These are phyloP conservation scores for Lordiphosa mommai DNA, from an alignment of 1,140 invertebrate species.

Conservation along the genomic window DNA sequence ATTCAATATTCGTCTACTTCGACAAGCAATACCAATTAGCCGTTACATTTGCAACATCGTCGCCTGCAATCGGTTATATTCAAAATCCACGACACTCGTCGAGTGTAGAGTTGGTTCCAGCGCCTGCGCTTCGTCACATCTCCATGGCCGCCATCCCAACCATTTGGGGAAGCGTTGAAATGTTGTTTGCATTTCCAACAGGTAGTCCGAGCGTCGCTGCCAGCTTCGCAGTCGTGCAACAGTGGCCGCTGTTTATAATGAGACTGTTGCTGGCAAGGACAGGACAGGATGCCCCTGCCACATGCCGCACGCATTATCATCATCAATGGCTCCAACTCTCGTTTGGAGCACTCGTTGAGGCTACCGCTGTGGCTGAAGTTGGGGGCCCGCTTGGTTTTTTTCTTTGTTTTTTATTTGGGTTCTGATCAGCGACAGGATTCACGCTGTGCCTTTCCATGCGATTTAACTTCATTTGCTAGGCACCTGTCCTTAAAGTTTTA, in stretches of 20 bases:
- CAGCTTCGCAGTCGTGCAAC: constrained; percentile 59
- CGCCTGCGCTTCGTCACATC: constrained; percentile 27
- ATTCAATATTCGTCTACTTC: no score
- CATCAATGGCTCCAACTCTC: no score
- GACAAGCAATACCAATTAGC: neutral
- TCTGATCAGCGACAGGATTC: constrained; percentile 32
- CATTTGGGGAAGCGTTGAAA: constrained; percentile 6
- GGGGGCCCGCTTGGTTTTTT: no score
- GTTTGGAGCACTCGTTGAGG: neutral
- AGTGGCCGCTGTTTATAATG: constrained; percentile 66
- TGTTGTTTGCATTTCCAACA: constrained; percentile 70
- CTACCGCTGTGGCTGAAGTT: no score
- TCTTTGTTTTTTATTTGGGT: neutral
- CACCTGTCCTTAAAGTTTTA: neutral
- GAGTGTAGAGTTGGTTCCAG: constrained; percentile 60
- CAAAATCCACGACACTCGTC: neutral
- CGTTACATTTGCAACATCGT: neutral
- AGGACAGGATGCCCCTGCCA: constrained; percentile 11
- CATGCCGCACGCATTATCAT: constrained; percentile 4
- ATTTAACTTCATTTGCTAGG: constrained; percentile 52
- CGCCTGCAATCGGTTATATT: neutral
- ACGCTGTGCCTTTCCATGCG: constrained; percentile 36
- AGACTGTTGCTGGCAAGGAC: constrained; percentile 31
- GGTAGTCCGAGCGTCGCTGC: constrained; percentile 44
- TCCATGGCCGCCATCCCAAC: constrained; percentile 20